Base-by-base conservation (phyloP, 2,888 invertebrate genomes). In the Sclerodermus sp. region DNA sequence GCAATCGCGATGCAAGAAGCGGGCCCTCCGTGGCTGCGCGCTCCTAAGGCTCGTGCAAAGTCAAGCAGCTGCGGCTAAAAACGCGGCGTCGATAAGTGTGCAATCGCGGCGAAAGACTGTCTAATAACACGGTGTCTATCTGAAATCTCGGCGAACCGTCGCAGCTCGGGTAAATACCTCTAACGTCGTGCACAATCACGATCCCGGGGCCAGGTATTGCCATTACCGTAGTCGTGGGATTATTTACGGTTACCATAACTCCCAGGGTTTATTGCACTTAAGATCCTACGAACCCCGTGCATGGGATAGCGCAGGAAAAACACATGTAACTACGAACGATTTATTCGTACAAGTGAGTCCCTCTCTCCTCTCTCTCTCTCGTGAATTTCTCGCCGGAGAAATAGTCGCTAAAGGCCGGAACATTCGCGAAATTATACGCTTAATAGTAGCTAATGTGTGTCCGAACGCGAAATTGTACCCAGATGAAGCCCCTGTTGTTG, bases 181-280 rank as follows among this genome's bases (percentile, higher is more conserved):
- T 44, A 18, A 48, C 45, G 48, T 47, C 52, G 52, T 47, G 53
- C 49, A 40, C 55, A 53, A 55, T 53, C 55, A 55, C 49, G 55
- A 49, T 49, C 40, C 42, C 41, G 29, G 31, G 46, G 48, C 48
- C 53, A 54, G 45, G 48, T 55, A 55, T 57, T 53, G 48, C 58
- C 61, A 60, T 62, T 66, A 64, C 57, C 56, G 62, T 59, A 52
- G 52, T 62, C 66, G 60, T 65, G 55, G 57, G 54, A 68, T 71
- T 70, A 70, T 72, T 72, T 70, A 71, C 71, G 71, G 67, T 69
- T 64, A 70, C 68, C 69, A 69, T 65, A 62, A 63, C 63, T 65
- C 53, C 54, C 49, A 38, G 53, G 60, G 51, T 56, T 57, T 58
- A 57, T 63, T 56, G 68, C 66, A 55, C 64, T 68, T 64, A 63